These are phyloP conservation scores for Dynastes maya DNA, from an alignment of 2,888 invertebrate genomes.

Conservation along the genomic window DNA sequence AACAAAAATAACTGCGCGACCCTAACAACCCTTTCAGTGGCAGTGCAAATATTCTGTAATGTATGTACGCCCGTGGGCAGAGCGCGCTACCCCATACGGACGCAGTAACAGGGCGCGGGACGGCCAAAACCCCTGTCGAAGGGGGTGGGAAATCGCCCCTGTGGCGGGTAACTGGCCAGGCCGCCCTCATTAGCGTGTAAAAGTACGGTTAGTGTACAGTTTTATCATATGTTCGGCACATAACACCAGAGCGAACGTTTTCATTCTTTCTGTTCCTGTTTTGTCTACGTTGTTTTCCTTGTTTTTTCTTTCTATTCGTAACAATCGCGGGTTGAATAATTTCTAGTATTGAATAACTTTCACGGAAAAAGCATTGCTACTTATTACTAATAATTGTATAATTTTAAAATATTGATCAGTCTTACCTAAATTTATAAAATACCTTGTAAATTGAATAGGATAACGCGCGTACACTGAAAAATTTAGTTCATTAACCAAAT, in stretches of 20 bases:
- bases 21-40: slow-evolving; percentile 53
- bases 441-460: too few relatives aligned
- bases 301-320: slow-evolving; percentile 20
- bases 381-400: too few relatives aligned
- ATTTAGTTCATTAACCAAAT: too few relatives aligned
- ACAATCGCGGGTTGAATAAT: not conserved
- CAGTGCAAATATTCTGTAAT: slow-evolving; percentile 53
- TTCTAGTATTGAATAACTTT: not conserved
- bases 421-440: too few relatives aligned
- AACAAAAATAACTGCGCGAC: slow-evolving; percentile 49
- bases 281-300: slow-evolving; percentile 34
- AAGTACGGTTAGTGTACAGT: slow-evolving; percentile 70
- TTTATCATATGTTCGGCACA: slow-evolving; percentile 67
- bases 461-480: too few relatives aligned
- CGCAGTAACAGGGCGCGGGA: slow-evolving; percentile 52
- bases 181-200: slow-evolving; percentile 71
- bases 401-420: too few relatives aligned
- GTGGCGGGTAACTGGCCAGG: slow-evolving; percentile 71
- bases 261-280: slow-evolving; percentile 37
- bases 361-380: not conserved
- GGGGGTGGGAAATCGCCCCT: slow-evolving; percentile 62
- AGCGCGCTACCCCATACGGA: slow-evolving; percentile 50
- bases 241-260: slow-evolving; percentile 30
- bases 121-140: slow-evolving; percentile 53
- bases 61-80: slow-evolving; percentile 52